Conservation (phyloP, 1,140 invertebrate species). For the Babylonia areolata region DNA sequence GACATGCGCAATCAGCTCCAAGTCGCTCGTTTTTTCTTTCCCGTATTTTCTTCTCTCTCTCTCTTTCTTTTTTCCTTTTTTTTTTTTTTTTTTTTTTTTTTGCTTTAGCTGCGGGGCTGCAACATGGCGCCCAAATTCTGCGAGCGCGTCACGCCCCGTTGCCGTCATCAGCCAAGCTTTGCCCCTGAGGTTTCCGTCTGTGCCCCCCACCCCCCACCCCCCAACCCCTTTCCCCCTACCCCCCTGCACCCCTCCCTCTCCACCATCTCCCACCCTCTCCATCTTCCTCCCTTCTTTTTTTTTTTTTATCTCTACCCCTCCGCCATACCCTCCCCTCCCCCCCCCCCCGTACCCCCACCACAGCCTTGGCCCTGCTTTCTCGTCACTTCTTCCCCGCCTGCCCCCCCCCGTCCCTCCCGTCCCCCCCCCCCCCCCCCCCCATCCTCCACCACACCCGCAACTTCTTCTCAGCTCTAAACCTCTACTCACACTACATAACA, state of each 20-base stretch:
- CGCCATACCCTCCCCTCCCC: background rate
- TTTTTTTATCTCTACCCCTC: background rate
- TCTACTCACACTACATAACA: background rate
- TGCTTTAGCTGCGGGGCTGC: slow-evolving; percentile 29
- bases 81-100: background rate
- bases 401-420: background rate
- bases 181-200: background rate
- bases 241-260: background rate
- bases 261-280: background rate
- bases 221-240: background rate
- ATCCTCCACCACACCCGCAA: background rate
- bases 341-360: background rate
- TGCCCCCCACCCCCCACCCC: background rate
- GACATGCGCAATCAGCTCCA: slow-evolving; percentile 41
- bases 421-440: background rate
- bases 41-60: background rate
- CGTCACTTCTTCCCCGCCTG: background rate
- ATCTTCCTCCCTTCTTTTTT: background rate
- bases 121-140: slow-evolving; percentile 34
- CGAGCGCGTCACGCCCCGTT: slow-evolving; percentile 23
- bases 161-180: slow-evolving; percentile 1
- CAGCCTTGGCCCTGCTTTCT: background rate
- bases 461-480: background rate
- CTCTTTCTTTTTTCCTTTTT: background rate
- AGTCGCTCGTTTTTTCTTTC: slow-evolving; percentile 18